Percentiles rank a stretch among this genome's conserved stretches.
phyloP scores from a whole-genome alignment of 53 echinoderm and acorn worm genomes.

The Actinopyga echinites region DNA sequence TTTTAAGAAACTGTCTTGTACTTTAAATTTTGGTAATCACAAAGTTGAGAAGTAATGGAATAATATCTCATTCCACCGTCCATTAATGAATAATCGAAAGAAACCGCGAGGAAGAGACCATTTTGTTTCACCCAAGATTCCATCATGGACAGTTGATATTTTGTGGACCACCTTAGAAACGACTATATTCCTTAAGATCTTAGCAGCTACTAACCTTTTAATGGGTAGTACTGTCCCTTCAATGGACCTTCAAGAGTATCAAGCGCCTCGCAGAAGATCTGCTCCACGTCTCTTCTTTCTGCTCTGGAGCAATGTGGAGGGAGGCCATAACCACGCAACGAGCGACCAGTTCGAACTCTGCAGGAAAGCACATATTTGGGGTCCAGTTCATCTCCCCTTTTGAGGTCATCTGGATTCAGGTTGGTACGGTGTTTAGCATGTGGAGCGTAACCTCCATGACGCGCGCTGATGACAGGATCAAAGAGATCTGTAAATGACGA shows the following conservation, averaged over 20 bases:
- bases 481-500: constrained; percentile 69
- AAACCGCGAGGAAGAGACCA: no score
- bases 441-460: constrained; percentile 79
- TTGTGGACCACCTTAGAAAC: no score
- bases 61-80: no score
- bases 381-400: constrained; percentile 77
- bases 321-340: constrained; percentile 74
- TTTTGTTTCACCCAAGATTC: no score
- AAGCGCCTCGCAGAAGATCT: constrained; percentile 66
- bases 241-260: constrained; percentile 66
- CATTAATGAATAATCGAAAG: no score
- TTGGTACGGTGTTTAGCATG: constrained; percentile 82
- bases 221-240: constrained; percentile 82
- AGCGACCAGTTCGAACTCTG: constrained; percentile 85
- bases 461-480: constrained; percentile 84
- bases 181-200: no score
- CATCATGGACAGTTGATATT: no score
- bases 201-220: constrained; percentile 59
- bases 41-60: no score
- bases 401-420: constrained; percentile 68
- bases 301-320: constrained; percentile 76
- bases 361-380: constrained; percentile 83
- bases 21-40: no score
- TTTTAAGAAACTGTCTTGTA: no score
- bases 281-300: constrained; percentile 75